A percentile compares a stretch with the other conserved stretches of the same genome.
Conservation (phyloP, 2,113 vertebrate genomes). For the Melierax canorus region DNA sequence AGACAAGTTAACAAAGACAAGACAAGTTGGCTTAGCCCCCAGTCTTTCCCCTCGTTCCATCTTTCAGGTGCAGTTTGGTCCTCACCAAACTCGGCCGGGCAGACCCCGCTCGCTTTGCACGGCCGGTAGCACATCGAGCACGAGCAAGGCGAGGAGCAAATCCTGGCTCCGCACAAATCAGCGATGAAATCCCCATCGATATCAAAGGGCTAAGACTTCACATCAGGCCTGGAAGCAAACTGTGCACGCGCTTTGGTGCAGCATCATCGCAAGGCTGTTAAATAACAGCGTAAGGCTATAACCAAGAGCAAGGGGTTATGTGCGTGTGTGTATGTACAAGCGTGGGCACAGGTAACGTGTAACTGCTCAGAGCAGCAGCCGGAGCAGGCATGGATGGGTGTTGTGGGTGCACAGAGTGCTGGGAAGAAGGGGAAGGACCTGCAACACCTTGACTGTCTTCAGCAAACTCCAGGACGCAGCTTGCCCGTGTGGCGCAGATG, state of each 20-base stretch:
- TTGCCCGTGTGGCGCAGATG: rapidly evolving
- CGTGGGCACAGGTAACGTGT: rapidly evolving
- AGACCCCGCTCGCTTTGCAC: not conserved
- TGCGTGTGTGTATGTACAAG: rapidly evolving
- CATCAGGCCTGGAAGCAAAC: not conserved
- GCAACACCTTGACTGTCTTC: rapidly evolving
- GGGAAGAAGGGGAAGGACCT: not conserved
- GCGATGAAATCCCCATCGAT: rapidly evolving
- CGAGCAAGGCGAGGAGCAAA: rapidly evolving
- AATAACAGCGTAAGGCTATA: rapidly evolving
- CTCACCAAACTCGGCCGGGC: not conserved
- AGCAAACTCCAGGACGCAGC: rapidly evolving
- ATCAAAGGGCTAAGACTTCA: rapidly evolving
- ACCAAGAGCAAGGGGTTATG: not conserved
- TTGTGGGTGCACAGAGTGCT: rapidly evolving
- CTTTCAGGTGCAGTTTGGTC: rapidly evolving
- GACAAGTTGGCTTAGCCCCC: not conserved
- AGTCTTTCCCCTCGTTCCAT: rapidly evolving
- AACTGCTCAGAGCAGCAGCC: not conserved
- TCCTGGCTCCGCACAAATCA: rapidly evolving
- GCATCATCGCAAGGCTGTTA: rapidly evolving
- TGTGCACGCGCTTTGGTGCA: rapidly evolving
- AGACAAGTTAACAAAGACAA: rapidly evolving
- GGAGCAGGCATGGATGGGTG: rapidly evolving
- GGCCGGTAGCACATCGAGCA: not conserved